Evolutionary conservation across 2,113 vertebrate genomes (phyloP).

Genomic region (Chaetura pelagica): DNA sequence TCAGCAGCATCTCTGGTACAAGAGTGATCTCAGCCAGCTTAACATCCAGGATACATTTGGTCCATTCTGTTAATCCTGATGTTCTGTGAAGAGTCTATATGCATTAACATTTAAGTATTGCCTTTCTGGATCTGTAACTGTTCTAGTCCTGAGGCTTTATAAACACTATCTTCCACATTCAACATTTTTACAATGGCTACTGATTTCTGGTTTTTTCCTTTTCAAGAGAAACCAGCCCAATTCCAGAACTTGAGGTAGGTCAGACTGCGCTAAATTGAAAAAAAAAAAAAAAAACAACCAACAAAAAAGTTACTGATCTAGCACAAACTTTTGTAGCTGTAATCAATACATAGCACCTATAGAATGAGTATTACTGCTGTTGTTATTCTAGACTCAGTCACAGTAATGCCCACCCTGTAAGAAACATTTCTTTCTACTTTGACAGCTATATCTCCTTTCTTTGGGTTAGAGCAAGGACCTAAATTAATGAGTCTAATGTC

Average conservation of each 20-base stretch:
- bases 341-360: background rate
- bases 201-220: background rate
- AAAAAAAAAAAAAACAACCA: background rate
- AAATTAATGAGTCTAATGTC: background rate
- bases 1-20: background rate
- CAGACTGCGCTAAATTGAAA: background rate
- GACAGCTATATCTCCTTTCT: background rate
- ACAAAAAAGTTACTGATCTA: background rate
- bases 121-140: background rate
- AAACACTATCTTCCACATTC: background rate
- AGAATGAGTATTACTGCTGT: background rate
- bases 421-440: background rate
- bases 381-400: background rate
- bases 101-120: background rate
- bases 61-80: background rate
- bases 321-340: background rate
- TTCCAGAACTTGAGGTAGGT: background rate
- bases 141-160: background rate
- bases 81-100: background rate
- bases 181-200: background rate
- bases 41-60: background rate
- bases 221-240: background rate
- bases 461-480: background rate
- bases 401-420: background rate
- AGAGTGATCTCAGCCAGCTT: background rate